Evolutionary conservation across 23 tunicate species (phyloP).

Genomic region (Botrylloides violaceus): DNA sequence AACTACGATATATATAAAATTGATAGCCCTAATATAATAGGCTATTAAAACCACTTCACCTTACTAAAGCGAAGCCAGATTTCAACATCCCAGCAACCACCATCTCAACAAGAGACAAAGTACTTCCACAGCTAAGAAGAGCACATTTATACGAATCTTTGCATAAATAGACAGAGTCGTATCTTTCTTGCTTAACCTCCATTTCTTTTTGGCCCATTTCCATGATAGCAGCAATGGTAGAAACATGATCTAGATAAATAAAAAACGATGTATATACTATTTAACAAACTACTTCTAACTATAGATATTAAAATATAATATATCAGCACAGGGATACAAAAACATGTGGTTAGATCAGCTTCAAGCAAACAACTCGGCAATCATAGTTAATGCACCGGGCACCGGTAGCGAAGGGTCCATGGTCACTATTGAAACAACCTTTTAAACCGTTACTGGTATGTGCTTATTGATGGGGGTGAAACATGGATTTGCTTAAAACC

Average conservation of each 20-base stretch:
- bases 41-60: constrained; percentile 5
- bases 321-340: too few relatives aligned
- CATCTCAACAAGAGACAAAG: constrained; percentile 11
- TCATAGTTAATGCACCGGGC: too few relatives aligned
- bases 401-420: too few relatives aligned
- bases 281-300: background rate
- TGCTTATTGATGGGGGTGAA: too few relatives aligned
- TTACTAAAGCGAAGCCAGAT: constrained; percentile 26
- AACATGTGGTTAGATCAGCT: too few relatives aligned
- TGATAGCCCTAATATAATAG: too few relatives aligned
- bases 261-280: background rate
- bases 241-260: constrained; percentile 1
- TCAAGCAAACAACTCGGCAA: too few relatives aligned
- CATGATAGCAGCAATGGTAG: background rate
- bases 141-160: constrained; percentile 6
- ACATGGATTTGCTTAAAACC: too few relatives aligned
- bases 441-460: too few relatives aligned
- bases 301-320: background rate
- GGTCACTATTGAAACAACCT: too few relatives aligned
- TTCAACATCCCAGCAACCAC: background rate
- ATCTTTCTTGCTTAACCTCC: constrained; percentile 9
- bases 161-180: constrained; percentile 17
- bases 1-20: too few relatives aligned
- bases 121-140: constrained; percentile 19
- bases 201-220: background rate